These are phyloP conservation scores for Apomyelois bistriatella DNA, from an alignment of 2,888 invertebrate genomes.

Conservation along the genomic window DNA sequence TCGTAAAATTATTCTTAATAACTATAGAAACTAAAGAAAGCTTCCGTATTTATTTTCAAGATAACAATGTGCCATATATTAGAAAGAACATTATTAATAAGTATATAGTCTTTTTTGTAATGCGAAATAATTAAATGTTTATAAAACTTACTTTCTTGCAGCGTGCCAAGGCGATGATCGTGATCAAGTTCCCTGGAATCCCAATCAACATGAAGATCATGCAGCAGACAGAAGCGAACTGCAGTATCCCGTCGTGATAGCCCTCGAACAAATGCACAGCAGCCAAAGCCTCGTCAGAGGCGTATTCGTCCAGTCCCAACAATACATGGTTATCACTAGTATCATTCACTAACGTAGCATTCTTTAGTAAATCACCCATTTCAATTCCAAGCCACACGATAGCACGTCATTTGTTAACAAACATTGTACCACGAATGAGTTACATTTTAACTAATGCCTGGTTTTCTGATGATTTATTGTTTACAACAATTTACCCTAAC, in stretches of 20 bases:
- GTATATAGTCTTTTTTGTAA: not conserved
- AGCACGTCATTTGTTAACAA: conserved; percentile 39
- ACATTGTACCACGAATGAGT: conserved; percentile 51
- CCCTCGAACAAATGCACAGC: conserved; percentile 79
- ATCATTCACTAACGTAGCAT: conserved; percentile 22
- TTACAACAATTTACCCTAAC: conserved; percentile 52
- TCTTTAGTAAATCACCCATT: conserved; percentile 35
- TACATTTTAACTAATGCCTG: conserved; percentile 35
- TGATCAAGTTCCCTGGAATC: conserved; percentile 89
- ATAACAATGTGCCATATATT: too few species aligned
- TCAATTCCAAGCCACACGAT: conserved; percentile 22
- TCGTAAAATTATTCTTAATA: too few species aligned
- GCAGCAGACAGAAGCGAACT: conserved; percentile 85
- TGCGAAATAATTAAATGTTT: not conserved
- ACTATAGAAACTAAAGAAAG: too few species aligned
- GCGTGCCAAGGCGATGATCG: conserved; percentile 86
- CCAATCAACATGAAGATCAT: conserved; percentile 87
- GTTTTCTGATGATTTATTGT: conserved; percentile 37
- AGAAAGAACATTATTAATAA: too few species aligned
- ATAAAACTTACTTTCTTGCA: conserved; percentile 84
- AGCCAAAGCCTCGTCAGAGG: conserved; percentile 47
- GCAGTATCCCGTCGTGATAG: conserved; percentile 83
- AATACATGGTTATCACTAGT: conserved; percentile 25
- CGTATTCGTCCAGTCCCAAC: conserved; percentile 39
- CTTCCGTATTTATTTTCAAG: too few species aligned